Percentiles rank a stretch among this genome's conserved stretches.
These are phyloP conservation scores for Rotaria sp. DNA, from an alignment of 2,888 invertebrate genomes.

Conservation along the genomic window DNA sequence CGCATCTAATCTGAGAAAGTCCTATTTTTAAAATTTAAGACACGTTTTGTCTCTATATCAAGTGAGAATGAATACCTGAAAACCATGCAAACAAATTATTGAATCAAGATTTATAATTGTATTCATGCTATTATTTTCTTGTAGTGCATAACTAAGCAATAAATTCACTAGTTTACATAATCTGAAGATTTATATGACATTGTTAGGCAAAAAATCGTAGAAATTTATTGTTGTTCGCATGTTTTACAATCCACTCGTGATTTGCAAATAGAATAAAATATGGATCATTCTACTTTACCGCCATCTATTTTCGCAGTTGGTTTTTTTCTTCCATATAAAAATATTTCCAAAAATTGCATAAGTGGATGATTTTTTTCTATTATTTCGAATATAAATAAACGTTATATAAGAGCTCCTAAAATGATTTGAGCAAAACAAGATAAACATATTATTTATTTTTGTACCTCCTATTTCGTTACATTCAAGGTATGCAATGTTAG, in stretches of 20 bases:
- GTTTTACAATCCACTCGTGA: neutral
- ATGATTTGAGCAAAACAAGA: neutral
- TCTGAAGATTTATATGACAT: neutral
- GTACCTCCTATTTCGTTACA: constrained; percentile 19
- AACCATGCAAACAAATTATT: neutral
- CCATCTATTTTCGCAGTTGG: neutral
- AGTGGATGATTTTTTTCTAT: neutral
- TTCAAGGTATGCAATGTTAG: neutral
- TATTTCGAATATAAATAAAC: neutral
- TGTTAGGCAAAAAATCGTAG: neutral
- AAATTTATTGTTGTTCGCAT: neutral
- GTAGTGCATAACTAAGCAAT: neutral
- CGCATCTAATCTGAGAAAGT: no score
- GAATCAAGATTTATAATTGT: neutral
- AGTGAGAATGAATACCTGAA: neutral
- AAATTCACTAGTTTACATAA: neutral
- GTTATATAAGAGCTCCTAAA: neutral
- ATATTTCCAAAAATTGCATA: neutral
- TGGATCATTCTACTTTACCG: neutral
- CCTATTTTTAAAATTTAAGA: no score
- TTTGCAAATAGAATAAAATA: neutral
- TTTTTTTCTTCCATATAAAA: neutral
- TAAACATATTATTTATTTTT: constrained; percentile 5
- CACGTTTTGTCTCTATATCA: no score
- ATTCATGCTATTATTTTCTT: neutral